Percentiles rank a stretch among this genome's conserved stretches.
Conservation (phyloP, 2,113 vertebrate genomes). For the Orcinus orca region DNA sequence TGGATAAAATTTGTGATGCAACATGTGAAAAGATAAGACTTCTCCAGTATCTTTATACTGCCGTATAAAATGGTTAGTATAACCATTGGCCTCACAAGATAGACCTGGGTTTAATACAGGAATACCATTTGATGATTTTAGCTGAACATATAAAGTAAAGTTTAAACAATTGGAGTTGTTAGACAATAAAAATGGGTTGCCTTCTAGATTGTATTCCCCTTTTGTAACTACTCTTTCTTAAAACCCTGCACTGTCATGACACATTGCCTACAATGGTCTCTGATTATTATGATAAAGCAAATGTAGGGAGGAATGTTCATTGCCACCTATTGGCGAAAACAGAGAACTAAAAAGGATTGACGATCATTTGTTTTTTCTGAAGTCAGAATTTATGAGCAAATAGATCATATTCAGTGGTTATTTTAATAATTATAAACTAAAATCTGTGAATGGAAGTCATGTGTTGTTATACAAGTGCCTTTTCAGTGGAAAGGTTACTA, state of each 20-base stretch:
- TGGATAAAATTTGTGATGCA: background rate
- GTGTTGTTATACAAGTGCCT: background rate
- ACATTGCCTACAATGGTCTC: background rate
- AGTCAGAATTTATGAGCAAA: background rate
- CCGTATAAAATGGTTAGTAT: background rate
- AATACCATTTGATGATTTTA: background rate
- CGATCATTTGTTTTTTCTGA: conserved; percentile 2
- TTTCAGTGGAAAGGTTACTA: background rate
- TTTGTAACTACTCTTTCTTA: background rate
- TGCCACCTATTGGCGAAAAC: conserved; percentile 56
- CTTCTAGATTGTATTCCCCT: background rate
- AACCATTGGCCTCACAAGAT: background rate
- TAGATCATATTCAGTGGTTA: background rate
- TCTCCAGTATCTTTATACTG: background rate
- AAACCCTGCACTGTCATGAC: background rate
- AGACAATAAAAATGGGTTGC: background rate
- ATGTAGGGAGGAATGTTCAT: conserved; percentile 33
- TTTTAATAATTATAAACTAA: conserved; percentile 40
- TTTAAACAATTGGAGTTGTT: background rate
- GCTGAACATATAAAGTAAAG: background rate
- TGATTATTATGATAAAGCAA: conserved; percentile 18
- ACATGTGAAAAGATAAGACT: background rate
- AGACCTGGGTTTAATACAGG: background rate
- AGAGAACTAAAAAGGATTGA: conserved; percentile 21
- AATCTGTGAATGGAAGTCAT: background rate